Evolutionary conservation across 1,140 invertebrate genomes (phyloP), one percentile per base, ranked within the genome.

Genomic region (Bradysia coprophila): DNA sequence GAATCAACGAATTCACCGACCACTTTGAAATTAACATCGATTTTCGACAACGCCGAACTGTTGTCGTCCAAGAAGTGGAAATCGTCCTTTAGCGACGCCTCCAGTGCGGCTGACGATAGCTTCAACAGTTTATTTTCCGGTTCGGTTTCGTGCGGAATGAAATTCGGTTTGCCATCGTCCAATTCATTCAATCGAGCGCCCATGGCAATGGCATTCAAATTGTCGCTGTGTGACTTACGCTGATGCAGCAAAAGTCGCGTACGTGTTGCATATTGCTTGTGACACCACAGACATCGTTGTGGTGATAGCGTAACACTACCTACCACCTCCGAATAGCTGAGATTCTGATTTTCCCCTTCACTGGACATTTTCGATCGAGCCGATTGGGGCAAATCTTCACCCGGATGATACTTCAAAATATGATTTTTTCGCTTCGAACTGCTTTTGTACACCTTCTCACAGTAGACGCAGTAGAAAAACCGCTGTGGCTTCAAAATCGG

Each of bases 381-480:
- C 42, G 67, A 73, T 21, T 69, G 62, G 9, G 82, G 80, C 22
- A 86, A 61, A 46, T 75, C 71, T 31, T 71, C 66, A 18, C 82
- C 83, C 2, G 85, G 85, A 69, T 90, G 85, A 58, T 80, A 80
- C 61, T 88, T 87, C 48, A 86, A 60, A 45, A 88, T 87, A 55
- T 90, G 85, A 11, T 75, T 71, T 62, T 89, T 90, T 39, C 84
- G 64, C 55, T 88, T 88, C 2, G 80, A 81, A 54, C 80, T 86
- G 45, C 81, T 86, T 61, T 86, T 86, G 56, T 89, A 90, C 33
- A 83, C 73, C 66, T 87, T 87, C 42, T 85, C 79, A 57, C 85
- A 90, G 55, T 88, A 84, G 51, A 82, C 78, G 58, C 85, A 90
- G 60, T 75, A 85, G 61, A 84, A 90, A 59, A 85, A 79, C 33